A percentile compares a stretch with the other conserved stretches of the same genome.
phyloP scores from a whole-genome alignment of 2,888 invertebrate genomes.

The Scelioninae gen. 2 region DNA sequence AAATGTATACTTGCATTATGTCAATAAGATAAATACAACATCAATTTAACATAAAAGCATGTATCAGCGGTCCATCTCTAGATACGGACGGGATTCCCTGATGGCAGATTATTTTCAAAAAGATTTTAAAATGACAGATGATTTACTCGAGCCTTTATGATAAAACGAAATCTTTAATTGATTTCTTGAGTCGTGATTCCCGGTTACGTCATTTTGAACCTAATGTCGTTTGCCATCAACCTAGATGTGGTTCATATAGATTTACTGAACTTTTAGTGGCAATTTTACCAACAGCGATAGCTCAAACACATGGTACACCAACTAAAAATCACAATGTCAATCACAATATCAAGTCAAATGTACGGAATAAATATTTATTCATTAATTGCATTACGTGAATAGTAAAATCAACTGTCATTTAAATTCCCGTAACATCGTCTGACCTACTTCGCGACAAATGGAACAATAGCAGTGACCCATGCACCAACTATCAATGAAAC shows the following conservation, averaged over 20 bases:
- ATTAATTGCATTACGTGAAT: no score
- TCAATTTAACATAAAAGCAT: conserved; percentile 46
- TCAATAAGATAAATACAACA: conserved; percentile 56
- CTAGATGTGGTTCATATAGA: background rate
- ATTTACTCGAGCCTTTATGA: conserved; percentile 47
- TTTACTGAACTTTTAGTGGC: background rate
- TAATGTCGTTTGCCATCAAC: background rate
- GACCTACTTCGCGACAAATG: no score
- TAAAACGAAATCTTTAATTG: conserved; percentile 49
- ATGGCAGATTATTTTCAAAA: conserved; percentile 27
- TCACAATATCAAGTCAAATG: conserved; percentile 68
- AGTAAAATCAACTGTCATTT: no score
- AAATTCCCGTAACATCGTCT: no score
- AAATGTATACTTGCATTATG: conserved; percentile 49
- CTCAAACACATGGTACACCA: no score
- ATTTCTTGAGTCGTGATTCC: conserved; percentile 39
- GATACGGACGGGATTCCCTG: conserved; percentile 21
- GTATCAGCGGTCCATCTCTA: conserved; percentile 39
- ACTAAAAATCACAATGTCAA: no score
- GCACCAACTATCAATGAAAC: no score
- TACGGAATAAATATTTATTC: no score
- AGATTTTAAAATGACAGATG: conserved; percentile 46
- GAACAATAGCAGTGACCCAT: no score
- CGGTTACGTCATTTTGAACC: conserved; percentile 20
- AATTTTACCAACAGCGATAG: no score